These are phyloP conservation scores for Corythaeola cristata DNA, from an alignment of 2,113 vertebrate genomes.

Conservation along the genomic window DNA sequence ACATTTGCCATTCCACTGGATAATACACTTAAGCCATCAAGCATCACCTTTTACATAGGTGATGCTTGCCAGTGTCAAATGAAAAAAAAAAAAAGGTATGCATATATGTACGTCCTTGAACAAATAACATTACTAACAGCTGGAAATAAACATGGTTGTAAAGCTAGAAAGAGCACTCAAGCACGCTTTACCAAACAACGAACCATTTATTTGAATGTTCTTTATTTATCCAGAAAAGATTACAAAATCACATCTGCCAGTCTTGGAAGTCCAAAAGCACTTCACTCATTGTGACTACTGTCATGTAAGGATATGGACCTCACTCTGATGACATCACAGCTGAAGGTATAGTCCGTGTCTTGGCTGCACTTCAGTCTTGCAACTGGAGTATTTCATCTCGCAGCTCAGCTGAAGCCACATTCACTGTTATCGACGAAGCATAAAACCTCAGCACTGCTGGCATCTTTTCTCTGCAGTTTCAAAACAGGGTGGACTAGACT, in stretches of 20 bases:
- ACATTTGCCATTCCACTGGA: not conserved
- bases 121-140: not conserved
- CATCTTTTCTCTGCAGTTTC: not conserved
- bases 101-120: not conserved
- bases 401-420: not conserved
- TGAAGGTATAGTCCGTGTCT: not conserved
- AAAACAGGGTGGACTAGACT: not conserved
- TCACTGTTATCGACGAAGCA: not conserved
- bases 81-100: not conserved
- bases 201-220: not conserved
- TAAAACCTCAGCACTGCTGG: conserved; percentile 1
- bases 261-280: not conserved
- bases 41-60: not conserved
- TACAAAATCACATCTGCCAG: not conserved
- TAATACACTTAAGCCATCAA: not conserved
- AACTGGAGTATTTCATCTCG: not conserved
- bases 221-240: not conserved
- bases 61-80: not conserved
- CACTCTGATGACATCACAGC: not conserved
- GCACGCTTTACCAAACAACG: not conserved
- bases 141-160: not conserved
- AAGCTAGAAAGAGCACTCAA: not conserved
- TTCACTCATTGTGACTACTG: not conserved
- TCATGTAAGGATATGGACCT: not conserved
- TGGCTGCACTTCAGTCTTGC: not conserved